Percentiles rank a stretch among this genome's conserved stretches.
Conservation (phyloP, 1,140 invertebrate genomes). For the Rhopalosiphum padi region DNA sequence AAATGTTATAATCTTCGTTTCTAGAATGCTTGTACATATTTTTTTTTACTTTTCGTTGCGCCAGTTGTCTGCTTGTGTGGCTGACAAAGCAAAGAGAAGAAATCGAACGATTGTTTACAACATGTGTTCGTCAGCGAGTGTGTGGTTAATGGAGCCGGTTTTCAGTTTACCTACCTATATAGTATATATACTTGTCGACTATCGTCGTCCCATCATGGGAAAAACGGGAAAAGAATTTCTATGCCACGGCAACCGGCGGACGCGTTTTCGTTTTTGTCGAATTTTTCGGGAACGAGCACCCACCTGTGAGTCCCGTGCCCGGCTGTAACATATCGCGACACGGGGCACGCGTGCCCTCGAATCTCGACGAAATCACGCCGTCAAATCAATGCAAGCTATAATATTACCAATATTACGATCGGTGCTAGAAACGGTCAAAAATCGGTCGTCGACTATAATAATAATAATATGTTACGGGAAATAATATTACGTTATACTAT, state of each 20-base stretch:
- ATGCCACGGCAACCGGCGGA: neutral
- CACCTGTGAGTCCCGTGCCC: neutral
- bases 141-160: conserved; percentile 57
- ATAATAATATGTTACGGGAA: neutral
- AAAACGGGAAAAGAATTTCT: conserved; percentile 39
- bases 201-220: neutral
- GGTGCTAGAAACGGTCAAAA: neutral
- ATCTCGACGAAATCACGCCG: neutral
- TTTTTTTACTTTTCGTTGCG: conserved; percentile 41
- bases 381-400: neutral
- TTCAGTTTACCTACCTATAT: conserved; percentile 38
- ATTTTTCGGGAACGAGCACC: neutral
- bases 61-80: conserved; percentile 33
- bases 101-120: conserved; percentile 57
- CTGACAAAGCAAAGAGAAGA: conserved; percentile 51
- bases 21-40: conserved; percentile 38
- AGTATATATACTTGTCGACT: neutral
- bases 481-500: neutral
- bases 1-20: conserved; percentile 45
- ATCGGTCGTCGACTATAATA: neutral
- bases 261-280: neutral
- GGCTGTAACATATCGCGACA: neutral
- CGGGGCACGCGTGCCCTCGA: neutral
- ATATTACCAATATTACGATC: neutral
- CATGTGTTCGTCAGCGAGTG: conserved; percentile 42